These are phyloP conservation scores for Mareca penelope DNA, from an alignment of 2,797 vertebrate genomes.

Conservation along the genomic window DNA sequence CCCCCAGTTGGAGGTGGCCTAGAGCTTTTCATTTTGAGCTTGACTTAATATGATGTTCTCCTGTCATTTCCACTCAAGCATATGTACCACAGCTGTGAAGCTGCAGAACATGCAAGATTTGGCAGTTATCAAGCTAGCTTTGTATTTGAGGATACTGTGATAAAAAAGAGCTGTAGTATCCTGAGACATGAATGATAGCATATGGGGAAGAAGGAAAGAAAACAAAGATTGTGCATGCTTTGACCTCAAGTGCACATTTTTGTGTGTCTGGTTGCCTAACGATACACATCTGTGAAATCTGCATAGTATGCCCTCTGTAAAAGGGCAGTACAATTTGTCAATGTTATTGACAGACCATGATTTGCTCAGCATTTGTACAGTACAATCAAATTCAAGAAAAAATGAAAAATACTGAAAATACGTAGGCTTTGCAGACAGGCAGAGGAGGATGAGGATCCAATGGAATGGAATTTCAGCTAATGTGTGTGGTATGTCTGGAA, in stretches of 20 bases:
- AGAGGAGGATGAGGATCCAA: slow-evolving; percentile 10
- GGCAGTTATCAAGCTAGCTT: slow-evolving; percentile 1
- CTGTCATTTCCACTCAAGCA: slow-evolving; percentile 45
- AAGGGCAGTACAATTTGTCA: slow-evolving; percentile 6
- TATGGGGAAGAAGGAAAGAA: slow-evolving; percentile 30
- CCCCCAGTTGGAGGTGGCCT: neutral
- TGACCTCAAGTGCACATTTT: slow-evolving; percentile 48
- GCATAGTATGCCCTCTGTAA: neutral
- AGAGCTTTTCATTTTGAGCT: slow-evolving; percentile 25
- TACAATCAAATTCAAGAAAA: neutral
- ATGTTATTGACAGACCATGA: slow-evolving; percentile 5
- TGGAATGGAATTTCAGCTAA: slow-evolving; percentile 37
- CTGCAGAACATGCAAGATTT: neutral
- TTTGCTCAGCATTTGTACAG: neutral
- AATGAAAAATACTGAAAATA: neutral
- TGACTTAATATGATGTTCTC: slow-evolving; percentile 21
- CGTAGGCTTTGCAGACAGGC: neutral
- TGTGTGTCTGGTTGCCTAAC: slow-evolving; percentile 38
- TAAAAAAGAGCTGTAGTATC: slow-evolving; percentile 37
- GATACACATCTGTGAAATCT: slow-evolving; percentile 48
- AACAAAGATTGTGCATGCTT: slow-evolving; percentile 20
- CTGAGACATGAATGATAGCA: neutral
- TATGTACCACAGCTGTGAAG: slow-evolving; percentile 49
- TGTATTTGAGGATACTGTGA: slow-evolving; percentile 17
- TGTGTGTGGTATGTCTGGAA: slow-evolving; percentile 28